Evolutionary conservation across 2,888 invertebrate species (phyloP), one percentile per base, ranked within the genome.

Genomic region (Troilus luridus): DNA sequence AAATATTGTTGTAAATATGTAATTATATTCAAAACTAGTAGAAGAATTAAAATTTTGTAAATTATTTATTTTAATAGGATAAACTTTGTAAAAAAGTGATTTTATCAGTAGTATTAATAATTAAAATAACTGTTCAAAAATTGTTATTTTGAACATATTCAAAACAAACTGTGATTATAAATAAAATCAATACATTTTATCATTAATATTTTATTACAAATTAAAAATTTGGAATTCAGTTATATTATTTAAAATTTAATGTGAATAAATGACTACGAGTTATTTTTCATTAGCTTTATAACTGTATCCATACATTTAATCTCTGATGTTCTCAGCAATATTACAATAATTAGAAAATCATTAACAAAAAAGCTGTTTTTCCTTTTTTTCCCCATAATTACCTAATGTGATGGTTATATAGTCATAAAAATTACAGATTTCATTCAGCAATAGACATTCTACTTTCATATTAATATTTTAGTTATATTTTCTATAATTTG

Each of bases 41-140:
- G 72, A 77, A 77, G 17, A 56, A 10, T n/a, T 54, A 0, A 1
- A n/a, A 85, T 56, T 85, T 56, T 85, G 56, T 85, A 85, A 56
- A 85, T 56, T 85, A 85, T 85, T 85, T 85, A 85, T 85, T 56
- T 19, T 85, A 56, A 58, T 77, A n/a, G 54, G 27, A 77, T 77
- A 77, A 12, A 27, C 10, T 17, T 6, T 67, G 67, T 67, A 17
- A 77, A 77, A 77, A 77, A 3, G 0, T 27, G 24, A 27, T 24
- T 14, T 67, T 67, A 27, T 67, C 12, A 67, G 3, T 67, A 19
- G 0, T 24, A 27, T 67, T 67, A 67, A 11, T 5, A 67, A 24
- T 59, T 24, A 24, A 67, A 67, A 14, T 24, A 67, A 67, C 7
- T 24, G 24, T 67, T 27, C n/a, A 67, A 67, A 14, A 3, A 67